phyloP scores from a whole-genome alignment of 2,113 vertebrate genomes.

The Tetraodon nigroviridis region DNA sequence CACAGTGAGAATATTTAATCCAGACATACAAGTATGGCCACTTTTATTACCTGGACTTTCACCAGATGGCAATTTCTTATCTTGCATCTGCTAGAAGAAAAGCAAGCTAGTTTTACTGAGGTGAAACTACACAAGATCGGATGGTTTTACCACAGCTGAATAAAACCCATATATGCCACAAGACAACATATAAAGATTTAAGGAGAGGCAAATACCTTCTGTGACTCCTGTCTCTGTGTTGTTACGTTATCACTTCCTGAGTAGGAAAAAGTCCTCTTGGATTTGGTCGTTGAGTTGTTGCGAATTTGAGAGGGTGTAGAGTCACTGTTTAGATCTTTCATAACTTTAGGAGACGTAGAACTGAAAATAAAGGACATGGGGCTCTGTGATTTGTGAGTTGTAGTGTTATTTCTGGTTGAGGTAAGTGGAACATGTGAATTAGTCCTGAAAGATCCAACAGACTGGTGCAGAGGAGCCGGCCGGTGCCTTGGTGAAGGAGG shows the following conservation, averaged over 20 bases:
- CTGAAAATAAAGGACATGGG: neutral
- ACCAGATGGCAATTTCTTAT: no score
- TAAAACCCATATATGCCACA: no score
- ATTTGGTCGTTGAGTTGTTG: slow-evolving; percentile 15
- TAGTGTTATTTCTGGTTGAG: neutral
- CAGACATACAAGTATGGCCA: no score
- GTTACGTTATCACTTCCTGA: slow-evolving; percentile 22
- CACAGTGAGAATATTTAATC: no score
- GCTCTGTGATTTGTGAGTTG: neutral
- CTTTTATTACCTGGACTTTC: no score
- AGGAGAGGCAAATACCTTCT: slow-evolving; percentile 38
- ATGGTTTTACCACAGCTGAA: no score
- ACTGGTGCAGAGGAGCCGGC: neutral
- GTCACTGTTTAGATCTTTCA: slow-evolving; percentile 12
- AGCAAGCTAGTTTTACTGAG: no score
- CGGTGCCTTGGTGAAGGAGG: slow-evolving; percentile 2
- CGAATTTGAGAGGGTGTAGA: neutral
- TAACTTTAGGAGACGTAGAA: neutral
- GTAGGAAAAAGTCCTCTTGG: slow-evolving; percentile 1
- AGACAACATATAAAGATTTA: no score
- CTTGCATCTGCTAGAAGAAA: no score
- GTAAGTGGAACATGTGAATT: neutral
- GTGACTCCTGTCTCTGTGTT: slow-evolving; percentile 14
- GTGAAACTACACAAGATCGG: no score
- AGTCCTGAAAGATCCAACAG: neutral